Evolutionary conservation across 2,113 vertebrate genomes (phyloP).

Genomic region (Empidonax traillii): DNA sequence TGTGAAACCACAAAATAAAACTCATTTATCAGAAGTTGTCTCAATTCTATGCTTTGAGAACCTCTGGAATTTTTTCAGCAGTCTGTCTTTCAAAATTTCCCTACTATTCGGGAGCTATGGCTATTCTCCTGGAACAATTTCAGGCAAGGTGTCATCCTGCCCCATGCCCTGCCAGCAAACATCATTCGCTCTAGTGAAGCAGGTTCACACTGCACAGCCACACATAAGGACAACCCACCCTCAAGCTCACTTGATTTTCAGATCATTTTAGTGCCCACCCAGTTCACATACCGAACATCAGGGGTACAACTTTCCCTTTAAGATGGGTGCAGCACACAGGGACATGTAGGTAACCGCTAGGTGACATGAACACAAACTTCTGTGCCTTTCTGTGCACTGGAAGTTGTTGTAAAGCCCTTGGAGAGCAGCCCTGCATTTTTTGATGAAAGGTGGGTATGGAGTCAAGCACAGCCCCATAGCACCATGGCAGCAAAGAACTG

Average conservation of each 20-base stretch:
- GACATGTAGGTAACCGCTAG: not conserved
- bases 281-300: not conserved
- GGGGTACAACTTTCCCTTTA: not conserved
- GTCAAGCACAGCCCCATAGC: not conserved
- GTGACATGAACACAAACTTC: not conserved
- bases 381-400: not conserved
- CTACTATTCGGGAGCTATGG: not conserved
- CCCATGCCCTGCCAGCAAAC: not conserved
- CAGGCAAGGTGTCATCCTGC: accelerated
- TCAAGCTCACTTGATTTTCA: not conserved
- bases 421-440: not conserved
- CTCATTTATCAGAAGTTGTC: not conserved
- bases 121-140: not conserved
- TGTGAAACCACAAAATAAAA: not conserved
- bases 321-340: accelerated
- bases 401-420: not conserved
- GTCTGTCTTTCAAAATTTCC: not conserved
- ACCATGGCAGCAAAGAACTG: not conserved
- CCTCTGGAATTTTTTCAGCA: not conserved
- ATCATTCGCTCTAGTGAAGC: not conserved
- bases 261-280: not conserved
- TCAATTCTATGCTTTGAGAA: not conserved
- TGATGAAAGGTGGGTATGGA: not conserved
- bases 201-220: accelerated
- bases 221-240: accelerated